These are phyloP conservation scores for Lateolabrax maculatus DNA, from an alignment of 2,797 vertebrate species.

Conservation along the genomic window DNA sequence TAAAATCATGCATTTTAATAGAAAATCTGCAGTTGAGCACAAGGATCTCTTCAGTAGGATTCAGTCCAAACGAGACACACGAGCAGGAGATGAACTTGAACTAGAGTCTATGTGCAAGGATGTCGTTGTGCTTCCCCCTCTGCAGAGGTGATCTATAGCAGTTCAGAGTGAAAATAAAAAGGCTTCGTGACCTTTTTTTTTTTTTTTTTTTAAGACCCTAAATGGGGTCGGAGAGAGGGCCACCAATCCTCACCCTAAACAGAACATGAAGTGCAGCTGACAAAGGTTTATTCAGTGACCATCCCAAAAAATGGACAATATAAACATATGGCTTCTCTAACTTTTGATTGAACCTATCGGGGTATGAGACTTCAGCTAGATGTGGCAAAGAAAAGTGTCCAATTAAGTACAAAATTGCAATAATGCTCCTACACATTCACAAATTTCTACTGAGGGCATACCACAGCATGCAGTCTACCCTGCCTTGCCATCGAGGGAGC, in stretches of 20 bases:
- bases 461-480: conserved; percentile 85
- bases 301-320: conserved; percentile 31
- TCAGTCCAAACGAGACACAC: conserved; percentile 29
- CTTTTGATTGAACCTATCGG: conserved; percentile 38
- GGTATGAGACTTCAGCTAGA: conserved; percentile 66
- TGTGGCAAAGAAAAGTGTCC: conserved; percentile 72
- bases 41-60: conserved; percentile 53
- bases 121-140: conserved; percentile 51
- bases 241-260: conserved; percentile 52
- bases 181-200: conserved; percentile 4
- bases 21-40: conserved; percentile 60
- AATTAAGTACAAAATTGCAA: conserved; percentile 79
- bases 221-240: conserved; percentile 26
- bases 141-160: conserved; percentile 43
- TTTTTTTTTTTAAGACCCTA: conserved; percentile 9
- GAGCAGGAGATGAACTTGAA: conserved; percentile 35
- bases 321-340: conserved; percentile 71
- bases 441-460: conserved; percentile 82
- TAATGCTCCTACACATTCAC: conserved; percentile 83
- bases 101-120: conserved; percentile 16
- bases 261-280: conserved; percentile 37
- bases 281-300: conserved; percentile 34
- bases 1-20: conserved; percentile 73
- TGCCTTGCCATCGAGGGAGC: conserved; percentile 76
- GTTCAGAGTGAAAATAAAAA: conserved; percentile 27